A percentile compares a stretch with the other conserved stretches of the same genome.
phyloP scores from a whole-genome alignment of 2,797 vertebrate species.

The Paramormyrops hopkinsi region DNA sequence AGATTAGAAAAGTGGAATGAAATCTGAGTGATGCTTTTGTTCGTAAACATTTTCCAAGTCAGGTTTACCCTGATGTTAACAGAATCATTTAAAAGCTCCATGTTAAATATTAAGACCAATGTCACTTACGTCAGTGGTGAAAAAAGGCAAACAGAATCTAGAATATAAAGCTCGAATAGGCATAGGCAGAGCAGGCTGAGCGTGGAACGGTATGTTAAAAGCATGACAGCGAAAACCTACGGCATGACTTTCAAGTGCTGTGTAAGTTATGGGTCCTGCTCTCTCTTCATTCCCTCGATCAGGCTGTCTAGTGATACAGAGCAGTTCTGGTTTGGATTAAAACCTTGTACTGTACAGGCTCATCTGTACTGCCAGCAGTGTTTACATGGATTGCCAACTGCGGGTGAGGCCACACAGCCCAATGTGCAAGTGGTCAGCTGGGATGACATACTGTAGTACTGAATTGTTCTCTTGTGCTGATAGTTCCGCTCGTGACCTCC shows the following conservation, averaged over 20 bases:
- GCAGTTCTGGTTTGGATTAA: constrained; percentile 14
- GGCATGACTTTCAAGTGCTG: constrained; percentile 56
- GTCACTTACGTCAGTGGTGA: background rate
- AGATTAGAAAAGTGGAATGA: background rate
- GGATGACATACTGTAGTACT: background rate
- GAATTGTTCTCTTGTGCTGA: background rate
- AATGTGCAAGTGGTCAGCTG: background rate
- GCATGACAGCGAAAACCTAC: constrained; percentile 54
- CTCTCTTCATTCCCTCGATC: constrained; percentile 30
- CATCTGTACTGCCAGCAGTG: background rate
- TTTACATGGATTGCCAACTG: background rate
- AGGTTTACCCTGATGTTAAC: background rate
- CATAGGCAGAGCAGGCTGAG: constrained; percentile 35
- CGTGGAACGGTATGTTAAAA: constrained; percentile 57
- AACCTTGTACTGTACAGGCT: background rate
- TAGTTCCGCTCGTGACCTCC: background rate
- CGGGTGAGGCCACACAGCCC: background rate
- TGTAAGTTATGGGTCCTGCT: constrained; percentile 52
- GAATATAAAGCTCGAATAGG: constrained; percentile 51
- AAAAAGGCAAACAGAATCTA: constrained; percentile 57
- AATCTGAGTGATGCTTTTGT: background rate
- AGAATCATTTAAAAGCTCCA: background rate
- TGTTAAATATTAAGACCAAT: background rate
- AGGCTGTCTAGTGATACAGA: background rate
- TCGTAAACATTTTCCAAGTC: background rate